A percentile compares a stretch with the other conserved stretches of the same genome.
Conservation (phyloP, 1,140 invertebrate species). For the Papilio machaon region DNA sequence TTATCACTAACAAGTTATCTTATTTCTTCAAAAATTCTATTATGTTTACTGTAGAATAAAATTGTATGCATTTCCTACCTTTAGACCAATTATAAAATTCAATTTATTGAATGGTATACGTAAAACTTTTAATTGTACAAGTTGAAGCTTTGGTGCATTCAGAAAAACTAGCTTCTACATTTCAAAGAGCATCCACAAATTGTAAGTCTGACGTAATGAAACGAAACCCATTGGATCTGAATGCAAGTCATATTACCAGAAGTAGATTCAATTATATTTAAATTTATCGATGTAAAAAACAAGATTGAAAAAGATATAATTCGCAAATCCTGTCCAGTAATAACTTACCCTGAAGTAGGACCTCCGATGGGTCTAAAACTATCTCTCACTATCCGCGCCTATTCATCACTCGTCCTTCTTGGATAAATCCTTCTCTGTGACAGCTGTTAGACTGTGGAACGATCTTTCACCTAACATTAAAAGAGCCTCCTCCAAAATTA, state of each 20-base stretch:
- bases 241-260: neutral
- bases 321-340: too few relatives aligned
- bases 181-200: neutral
- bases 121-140: constrained; percentile 20
- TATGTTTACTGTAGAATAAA: neutral
- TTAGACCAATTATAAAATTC: constrained; percentile 12
- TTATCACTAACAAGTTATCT: too few relatives aligned
- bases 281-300: neutral
- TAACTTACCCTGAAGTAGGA: too few relatives aligned
- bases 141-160: constrained; percentile 5
- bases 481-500: too few relatives aligned
- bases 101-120: constrained; percentile 5
- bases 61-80: neutral
- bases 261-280: neutral
- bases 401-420: too few relatives aligned
- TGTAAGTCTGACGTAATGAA: neutral
- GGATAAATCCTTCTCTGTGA: too few relatives aligned
- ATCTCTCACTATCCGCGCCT: too few relatives aligned
- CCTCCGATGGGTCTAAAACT: too few relatives aligned
- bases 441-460: too few relatives aligned
- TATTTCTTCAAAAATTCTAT: too few relatives aligned
- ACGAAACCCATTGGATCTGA: neutral
- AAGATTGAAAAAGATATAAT: neutral
- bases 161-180: neutral
- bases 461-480: too few relatives aligned